These are phyloP conservation scores for Grallaria varia DNA, from an alignment of 2,113 vertebrate genomes.

Conservation along the genomic window DNA sequence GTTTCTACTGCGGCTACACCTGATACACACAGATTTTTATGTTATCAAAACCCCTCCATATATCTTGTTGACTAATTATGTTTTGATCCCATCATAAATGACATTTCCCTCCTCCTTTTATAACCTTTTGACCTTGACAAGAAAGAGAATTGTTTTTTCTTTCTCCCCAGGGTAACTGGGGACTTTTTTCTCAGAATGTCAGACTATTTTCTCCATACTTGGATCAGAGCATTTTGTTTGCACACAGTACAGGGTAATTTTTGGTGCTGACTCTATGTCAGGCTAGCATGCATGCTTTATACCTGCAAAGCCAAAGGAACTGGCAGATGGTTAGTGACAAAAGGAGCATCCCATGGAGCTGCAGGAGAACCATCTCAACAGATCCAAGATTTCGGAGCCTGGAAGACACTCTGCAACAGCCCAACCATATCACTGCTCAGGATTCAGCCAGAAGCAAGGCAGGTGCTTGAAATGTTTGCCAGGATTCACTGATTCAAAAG, in stretches of 20 bases:
- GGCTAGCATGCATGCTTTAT: background rate
- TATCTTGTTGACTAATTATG: background rate
- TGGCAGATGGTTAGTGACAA: slow-evolving; percentile 10
- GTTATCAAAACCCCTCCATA: background rate
- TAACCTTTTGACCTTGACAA: background rate
- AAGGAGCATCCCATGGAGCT: slow-evolving; percentile 3
- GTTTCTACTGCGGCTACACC: background rate
- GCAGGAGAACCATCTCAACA: background rate
- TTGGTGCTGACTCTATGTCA: background rate
- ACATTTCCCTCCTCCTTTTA: background rate
- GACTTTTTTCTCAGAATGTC: background rate
- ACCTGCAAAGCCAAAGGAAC: background rate
- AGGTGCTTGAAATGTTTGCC: slow-evolving; percentile 26
- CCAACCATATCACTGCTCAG: background rate
- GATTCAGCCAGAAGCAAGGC: slow-evolving; percentile 31
- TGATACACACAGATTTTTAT: background rate
- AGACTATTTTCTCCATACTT: background rate
- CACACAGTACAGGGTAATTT: background rate
- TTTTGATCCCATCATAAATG: background rate
- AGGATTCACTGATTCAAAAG: background rate
- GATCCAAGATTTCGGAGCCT: background rate
- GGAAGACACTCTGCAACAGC: background rate
- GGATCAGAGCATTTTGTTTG: background rate
- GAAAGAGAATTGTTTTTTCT: background rate
- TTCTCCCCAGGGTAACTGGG: no score